These are phyloP conservation scores for Trissolcus basalis DNA, from an alignment of 1,140 invertebrate genomes.

Conservation along the genomic window DNA sequence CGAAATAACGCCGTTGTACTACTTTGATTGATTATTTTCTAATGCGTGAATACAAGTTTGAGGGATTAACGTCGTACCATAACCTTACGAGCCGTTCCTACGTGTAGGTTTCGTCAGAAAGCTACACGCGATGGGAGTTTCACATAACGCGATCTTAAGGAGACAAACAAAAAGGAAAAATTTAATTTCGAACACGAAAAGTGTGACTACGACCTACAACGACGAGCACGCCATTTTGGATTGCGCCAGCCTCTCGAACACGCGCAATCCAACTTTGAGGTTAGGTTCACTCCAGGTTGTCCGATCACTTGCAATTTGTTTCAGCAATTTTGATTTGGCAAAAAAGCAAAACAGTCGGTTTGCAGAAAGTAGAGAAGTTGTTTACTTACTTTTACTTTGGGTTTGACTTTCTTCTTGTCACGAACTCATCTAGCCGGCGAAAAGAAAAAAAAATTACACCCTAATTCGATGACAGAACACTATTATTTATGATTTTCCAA, in stretches of 20 bases:
- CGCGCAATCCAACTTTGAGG: conserved; percentile 41
- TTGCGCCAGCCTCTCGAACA: conserved; percentile 5
- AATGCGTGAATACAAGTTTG: conserved; percentile 36
- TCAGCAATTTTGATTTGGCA: no score
- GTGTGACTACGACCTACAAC: conserved; percentile 38
- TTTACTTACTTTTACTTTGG: no score
- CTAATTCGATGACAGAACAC: no score
- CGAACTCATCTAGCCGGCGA: no score
- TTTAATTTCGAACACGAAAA: conserved; percentile 24
- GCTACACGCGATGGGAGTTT: conserved; percentile 27
- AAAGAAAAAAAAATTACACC: no score
- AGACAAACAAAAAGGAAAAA: conserved; percentile 47
- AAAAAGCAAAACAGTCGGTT: no score
- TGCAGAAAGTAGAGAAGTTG: no score
- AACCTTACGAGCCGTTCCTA: conserved; percentile 14
- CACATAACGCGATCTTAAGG: conserved; percentile 34
- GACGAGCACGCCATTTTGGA: conserved; percentile 48
- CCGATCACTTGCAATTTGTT: no score
- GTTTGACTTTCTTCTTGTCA: no score
- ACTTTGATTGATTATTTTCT: conserved; percentile 32
- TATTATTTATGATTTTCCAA: no score
- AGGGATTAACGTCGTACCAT: conserved; percentile 13
- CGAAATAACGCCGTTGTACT: conserved; percentile 32
- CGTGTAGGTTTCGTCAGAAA: conserved; percentile 39
- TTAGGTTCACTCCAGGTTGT: conserved; percentile 2